Percentiles rank a stretch among this genome's conserved stretches.
phyloP scores from a whole-genome alignment of 2,888 invertebrate species.

The Allophyes oxyacanthae region DNA sequence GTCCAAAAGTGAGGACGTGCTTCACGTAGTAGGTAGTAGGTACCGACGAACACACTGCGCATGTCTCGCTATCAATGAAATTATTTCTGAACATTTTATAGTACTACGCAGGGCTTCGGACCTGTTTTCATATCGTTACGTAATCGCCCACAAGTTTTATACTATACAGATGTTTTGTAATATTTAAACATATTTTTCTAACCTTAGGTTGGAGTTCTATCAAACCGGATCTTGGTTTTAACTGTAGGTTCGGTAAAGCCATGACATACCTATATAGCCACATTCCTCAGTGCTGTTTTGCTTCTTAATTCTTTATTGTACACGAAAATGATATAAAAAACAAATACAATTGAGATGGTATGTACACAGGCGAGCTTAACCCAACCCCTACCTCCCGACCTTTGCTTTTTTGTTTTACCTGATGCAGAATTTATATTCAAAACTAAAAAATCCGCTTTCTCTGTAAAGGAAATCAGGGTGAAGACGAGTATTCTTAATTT shows the following conservation, averaged over 20 bases:
- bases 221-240: constrained; percentile 53
- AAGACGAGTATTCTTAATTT: constrained; percentile 1
- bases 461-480: constrained; percentile 6
- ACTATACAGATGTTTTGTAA: constrained; percentile 53
- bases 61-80: constrained; percentile 62
- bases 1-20: constrained; percentile 47
- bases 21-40: constrained; percentile 18
- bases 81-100: constrained; percentile 60
- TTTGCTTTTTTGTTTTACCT: neutral
- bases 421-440: neutral
- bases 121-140: constrained; percentile 56
- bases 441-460: constrained; percentile 1
- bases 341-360: too few species aligned
- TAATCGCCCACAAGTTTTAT: constrained; percentile 47
- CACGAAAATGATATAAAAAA: too few species aligned
- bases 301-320: too few species aligned
- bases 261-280: constrained; percentile 11
- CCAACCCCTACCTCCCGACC: too few species aligned
- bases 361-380: too few species aligned
- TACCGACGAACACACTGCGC: constrained; percentile 52
- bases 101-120: constrained; percentile 56
- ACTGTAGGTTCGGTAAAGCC: constrained; percentile 42
- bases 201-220: constrained; percentile 49
- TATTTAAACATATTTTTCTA: constrained; percentile 52
- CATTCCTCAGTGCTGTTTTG: constrained; percentile 17